Base-by-base conservation (phyloP, 2,888 invertebrate species). In the Apoderus coryli region DNA sequence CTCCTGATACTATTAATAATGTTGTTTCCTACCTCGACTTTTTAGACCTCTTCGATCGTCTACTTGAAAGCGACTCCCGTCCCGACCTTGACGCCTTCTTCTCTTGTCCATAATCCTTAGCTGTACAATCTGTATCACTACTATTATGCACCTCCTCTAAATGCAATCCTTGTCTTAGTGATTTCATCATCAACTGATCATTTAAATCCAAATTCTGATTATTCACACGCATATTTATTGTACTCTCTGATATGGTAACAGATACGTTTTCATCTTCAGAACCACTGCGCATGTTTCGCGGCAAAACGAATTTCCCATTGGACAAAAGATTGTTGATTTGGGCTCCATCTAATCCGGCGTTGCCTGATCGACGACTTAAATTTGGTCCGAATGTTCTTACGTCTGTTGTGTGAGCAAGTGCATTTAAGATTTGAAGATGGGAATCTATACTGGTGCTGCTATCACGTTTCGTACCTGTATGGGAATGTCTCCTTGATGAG, bases 391-490 rank as follows among this genome's bases (percentile, higher is more conserved):
- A 44, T 25, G 16, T 63, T 27, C 65, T 60, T 23, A 66, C 62
- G 34, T 67, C 65, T 2, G 54, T 41, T 11, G 53, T 50, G 34
- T 68, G 67, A 1, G 69, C 66, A 7, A 69, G 59, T 1, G 69
- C 68, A 37, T 72, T 72, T 16, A 75, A 54, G 54, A 76, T 67
- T 49, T 76, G 76, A 19, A 72, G 64, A 54, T 82, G 81, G 44
- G 82, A 84, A 50, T 85, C 85, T 16, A 84, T 69, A 9, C 84
- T 84, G 1, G 81, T 78, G 24, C 77, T 77, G 52, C 82, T 82
- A 10, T 64, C 48, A 46, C 48, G 44, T 38, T 44, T 48, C 3
- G 43, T 61, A 59, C 41, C 42, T 4, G 29, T 37, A 52, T 45
- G 3, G 49, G 52, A 28, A 48, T 53, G 37, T 45, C 52, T 33